Percentiles rank a stretch among this genome's conserved stretches.
phyloP scores from a whole-genome alignment of 2,888 invertebrate genomes.

The Tetragonula carbonaria region DNA sequence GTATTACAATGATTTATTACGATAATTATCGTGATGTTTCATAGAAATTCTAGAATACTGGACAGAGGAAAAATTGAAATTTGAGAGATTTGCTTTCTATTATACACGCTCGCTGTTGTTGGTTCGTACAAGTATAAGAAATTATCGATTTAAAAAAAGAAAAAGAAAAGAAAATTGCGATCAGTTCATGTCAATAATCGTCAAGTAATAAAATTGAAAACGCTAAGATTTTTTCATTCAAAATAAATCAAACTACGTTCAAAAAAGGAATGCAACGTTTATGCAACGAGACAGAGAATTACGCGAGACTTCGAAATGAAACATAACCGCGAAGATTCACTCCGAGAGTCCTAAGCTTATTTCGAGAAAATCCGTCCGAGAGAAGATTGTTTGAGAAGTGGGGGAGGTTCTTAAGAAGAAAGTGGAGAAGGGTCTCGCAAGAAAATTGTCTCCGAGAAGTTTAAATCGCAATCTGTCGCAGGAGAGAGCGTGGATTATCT shows the following conservation, averaged over 20 bases:
- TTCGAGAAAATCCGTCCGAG: background rate
- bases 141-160: too few species aligned
- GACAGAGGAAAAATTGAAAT: too few species aligned
- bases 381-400: background rate
- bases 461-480: constrained; percentile 20
- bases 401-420: background rate
- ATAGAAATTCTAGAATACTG: too few species aligned
- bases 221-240: too few species aligned
- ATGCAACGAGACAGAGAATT: background rate
- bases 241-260: background rate
- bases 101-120: too few species aligned
- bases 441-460: constrained; percentile 11
- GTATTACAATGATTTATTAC: too few species aligned
- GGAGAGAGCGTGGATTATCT: background rate
- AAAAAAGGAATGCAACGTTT: background rate
- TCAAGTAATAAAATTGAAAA: too few species aligned
- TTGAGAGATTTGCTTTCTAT: too few species aligned
- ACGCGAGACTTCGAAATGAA: background rate
- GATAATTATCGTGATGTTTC: too few species aligned
- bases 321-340: background rate
- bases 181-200: too few species aligned
- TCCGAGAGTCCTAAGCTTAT: background rate
- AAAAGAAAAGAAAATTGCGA: too few species aligned
- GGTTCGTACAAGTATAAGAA: too few species aligned
- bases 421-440: background rate